Evolutionary conservation across 2,797 vertebrate genomes (phyloP), one percentile per base, ranked within the genome.

Genomic region (Tragelaphus oryx): DNA sequence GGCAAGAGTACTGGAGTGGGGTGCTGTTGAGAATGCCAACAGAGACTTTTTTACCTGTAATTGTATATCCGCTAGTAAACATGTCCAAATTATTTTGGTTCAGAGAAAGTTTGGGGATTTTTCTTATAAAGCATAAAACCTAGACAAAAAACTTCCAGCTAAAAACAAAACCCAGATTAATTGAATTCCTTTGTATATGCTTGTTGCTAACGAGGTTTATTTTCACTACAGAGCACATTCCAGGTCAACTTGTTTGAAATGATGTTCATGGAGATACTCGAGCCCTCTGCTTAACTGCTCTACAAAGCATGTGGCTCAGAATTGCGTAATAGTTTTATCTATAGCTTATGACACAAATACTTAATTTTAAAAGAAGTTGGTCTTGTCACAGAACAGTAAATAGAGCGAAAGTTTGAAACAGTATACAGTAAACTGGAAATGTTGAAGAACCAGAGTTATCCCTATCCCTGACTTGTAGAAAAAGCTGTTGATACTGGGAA

Each of bases 131-230:
- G 52, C 54, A 41, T 46, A 89, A 83, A 89, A 91, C 37, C 11
- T 14, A 37, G 12, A 55, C 13, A 41, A 41, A 54, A 78, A 59
- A 48, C 14, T 78, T 17, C 16, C 44, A 54, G 46, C 10, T 59
- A n/a, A 74, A 87, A 46, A 54, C 16, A 65, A 79, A 86, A 17
- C 1, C n/a, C 6, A 8, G 41, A 26, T 59, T 71, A 93, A 92
- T 68, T 92, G 57, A 91, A 93, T 97, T 93, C 33, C 44, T 92
- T 97, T 90, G 84, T 4, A 18, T 62, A 68, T 88, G 3, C 78
- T 94, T 95, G 54, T 91, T 95, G 74, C 92, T 97, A 92, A 59
- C 33, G 76, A 96, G 76, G 87, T 90, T 14, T 81, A 14, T 68
- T 83, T 3, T 76, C 80, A 88, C 96, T 96, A 96, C 84, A 3